Percentiles rank a stretch among this genome's conserved stretches.
Conservation (phyloP, 2,888 invertebrate genomes). For the Ectropis crepuscularia region DNA sequence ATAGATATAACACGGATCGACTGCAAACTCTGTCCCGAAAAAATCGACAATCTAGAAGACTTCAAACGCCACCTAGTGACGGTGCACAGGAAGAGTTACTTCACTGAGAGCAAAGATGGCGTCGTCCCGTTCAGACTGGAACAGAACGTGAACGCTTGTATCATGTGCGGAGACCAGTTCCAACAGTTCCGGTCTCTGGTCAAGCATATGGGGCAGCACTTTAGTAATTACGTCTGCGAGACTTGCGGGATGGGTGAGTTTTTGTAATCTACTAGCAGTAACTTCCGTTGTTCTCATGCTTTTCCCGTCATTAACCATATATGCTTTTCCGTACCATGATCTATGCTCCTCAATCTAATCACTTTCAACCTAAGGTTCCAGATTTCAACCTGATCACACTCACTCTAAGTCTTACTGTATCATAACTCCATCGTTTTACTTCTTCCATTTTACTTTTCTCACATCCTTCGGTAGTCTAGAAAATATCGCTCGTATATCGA, state of each 20-base stretch:
- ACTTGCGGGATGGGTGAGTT: constrained; percentile 58
- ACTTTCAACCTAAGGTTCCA: too few species aligned
- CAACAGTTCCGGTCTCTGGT: constrained; percentile 56
- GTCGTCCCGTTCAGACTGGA: constrained; percentile 63
- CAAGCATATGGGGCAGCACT: constrained; percentile 59
- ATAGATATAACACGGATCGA: constrained; percentile 30
- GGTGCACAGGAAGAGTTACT: constrained; percentile 52
- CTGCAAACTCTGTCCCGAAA: constrained; percentile 60
- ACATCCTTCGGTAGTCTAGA: too few species aligned
- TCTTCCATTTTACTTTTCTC: too few species aligned
- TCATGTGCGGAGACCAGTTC: constrained; percentile 56
- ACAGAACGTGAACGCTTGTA: constrained; percentile 42
- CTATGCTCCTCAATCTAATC: too few species aligned
- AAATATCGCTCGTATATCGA: too few species aligned
- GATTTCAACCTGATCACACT: too few species aligned
- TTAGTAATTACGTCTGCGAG: constrained; percentile 59
- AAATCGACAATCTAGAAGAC: constrained; percentile 55
- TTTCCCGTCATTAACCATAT: too few species aligned
- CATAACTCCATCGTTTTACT: too few species aligned
- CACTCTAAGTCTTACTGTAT: too few species aligned
- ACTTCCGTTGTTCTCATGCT: too few species aligned
- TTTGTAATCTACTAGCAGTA: background rate
- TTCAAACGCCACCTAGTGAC: constrained; percentile 61
- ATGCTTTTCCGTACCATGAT: too few species aligned
- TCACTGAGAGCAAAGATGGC: constrained; percentile 53